phyloP scores from a whole-genome alignment of 1,140 invertebrate genomes.

The Venturia canescens region DNA sequence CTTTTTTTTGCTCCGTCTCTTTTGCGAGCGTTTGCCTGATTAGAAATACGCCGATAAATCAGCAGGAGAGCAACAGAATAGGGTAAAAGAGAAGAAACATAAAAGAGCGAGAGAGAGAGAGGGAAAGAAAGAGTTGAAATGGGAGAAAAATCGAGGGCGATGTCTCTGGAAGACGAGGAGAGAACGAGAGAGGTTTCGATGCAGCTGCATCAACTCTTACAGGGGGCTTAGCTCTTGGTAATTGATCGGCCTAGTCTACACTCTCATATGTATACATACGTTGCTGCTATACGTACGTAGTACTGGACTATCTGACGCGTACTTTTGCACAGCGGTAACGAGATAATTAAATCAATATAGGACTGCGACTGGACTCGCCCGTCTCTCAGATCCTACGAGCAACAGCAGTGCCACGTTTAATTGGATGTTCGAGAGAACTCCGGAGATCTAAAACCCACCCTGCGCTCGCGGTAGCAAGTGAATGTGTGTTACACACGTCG shows the following conservation, averaged over 20 bases:
- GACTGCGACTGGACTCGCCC: slow-evolving; percentile 38
- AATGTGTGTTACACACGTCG: slow-evolving; percentile 31
- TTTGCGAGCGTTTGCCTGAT: slow-evolving; percentile 64
- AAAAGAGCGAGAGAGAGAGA: slow-evolving; percentile 31
- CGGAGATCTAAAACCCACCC: slow-evolving; percentile 49
- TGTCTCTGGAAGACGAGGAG: slow-evolving; percentile 15
- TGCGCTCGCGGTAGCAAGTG: slow-evolving; percentile 43
- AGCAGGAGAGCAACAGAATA: slow-evolving; percentile 25
- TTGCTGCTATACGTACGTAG: slow-evolving; percentile 7
- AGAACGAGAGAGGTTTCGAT: slow-evolving; percentile 17
- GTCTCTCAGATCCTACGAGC: slow-evolving; percentile 44
- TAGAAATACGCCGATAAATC: slow-evolving; percentile 69
- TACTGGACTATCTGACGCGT: slow-evolving; percentile 41
- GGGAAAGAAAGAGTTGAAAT: slow-evolving; percentile 28
- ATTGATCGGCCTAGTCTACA: slow-evolving; percentile 41
- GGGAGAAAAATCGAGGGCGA: slow-evolving; percentile 11
- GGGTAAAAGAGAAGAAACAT: slow-evolving; percentile 1
- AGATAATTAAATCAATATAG: slow-evolving; percentile 66
- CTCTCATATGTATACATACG: slow-evolving; percentile 1
- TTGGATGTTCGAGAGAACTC: slow-evolving; percentile 49
- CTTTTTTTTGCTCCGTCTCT: slow-evolving; percentile 45
- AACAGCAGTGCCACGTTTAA: slow-evolving; percentile 55
- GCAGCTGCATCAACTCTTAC: slow-evolving; percentile 37
- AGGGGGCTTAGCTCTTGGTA: slow-evolving; percentile 16
- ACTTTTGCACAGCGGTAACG: slow-evolving; percentile 54